A percentile compares a stretch with the other conserved stretches of the same genome.
phyloP scores from a whole-genome alignment of 2,113 vertebrate genomes.

The Probosciger aterrimus region DNA sequence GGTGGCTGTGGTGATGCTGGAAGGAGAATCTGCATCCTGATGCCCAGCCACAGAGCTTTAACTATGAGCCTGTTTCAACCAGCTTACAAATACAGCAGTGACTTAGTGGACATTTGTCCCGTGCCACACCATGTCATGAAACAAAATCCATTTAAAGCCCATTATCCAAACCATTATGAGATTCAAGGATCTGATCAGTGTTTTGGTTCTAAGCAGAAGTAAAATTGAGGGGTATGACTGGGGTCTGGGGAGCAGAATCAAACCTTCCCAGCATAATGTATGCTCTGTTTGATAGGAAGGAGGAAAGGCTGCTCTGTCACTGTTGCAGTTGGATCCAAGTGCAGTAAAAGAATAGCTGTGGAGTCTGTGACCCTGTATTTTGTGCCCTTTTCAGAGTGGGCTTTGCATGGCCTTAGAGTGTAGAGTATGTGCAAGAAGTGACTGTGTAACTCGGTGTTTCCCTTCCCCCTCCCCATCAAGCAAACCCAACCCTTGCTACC shows the following conservation, averaged over 20 bases:
- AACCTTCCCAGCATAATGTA: neutral
- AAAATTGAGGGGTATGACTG: neutral
- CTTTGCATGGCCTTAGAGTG: neutral
- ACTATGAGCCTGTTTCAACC: neutral
- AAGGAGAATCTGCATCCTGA: neutral
- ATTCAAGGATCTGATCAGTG: neutral
- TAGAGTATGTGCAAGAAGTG: neutral
- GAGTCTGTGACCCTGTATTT: neutral
- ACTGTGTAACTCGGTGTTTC: neutral
- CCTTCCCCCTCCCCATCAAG: neutral
- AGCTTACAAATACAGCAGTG: neutral
- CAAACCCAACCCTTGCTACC: neutral
- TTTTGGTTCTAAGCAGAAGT: neutral
- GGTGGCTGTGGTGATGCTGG: neutral
- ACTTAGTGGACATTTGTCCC: neutral
- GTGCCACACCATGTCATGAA: neutral
- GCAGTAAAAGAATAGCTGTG: neutral
- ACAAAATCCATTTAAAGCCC: neutral
- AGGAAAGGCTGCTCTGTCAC: neutral
- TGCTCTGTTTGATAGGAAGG: neutral
- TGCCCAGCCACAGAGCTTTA: neutral
- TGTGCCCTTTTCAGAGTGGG: neutral
- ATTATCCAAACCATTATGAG: neutral
- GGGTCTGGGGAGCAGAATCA: rapidly evolving
- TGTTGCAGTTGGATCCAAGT: neutral